phyloP scores from a whole-genome alignment of 2,888 invertebrate species.

The Ectemnius continuus region DNA sequence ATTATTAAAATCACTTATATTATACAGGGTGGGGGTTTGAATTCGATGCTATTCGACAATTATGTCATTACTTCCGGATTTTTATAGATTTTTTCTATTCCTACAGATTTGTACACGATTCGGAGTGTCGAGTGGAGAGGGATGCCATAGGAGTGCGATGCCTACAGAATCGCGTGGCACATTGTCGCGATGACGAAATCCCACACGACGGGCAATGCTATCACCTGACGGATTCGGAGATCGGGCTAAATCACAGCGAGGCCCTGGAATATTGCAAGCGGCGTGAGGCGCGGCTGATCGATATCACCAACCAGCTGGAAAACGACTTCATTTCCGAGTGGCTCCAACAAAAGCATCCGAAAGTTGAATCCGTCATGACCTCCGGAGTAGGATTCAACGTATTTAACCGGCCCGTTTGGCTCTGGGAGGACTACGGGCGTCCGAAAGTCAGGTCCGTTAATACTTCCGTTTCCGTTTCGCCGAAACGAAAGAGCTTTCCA shows the following conservation, averaged over 20 bases:
- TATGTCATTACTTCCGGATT: not conserved
- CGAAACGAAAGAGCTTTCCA: too few species aligned
- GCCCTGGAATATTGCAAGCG: conserved; percentile 77
- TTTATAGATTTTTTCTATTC: too few species aligned
- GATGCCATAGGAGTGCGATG: conserved; percentile 78
- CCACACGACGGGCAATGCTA: conserved; percentile 80
- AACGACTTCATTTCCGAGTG: conserved; percentile 81
- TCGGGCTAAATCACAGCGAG: conserved; percentile 76
- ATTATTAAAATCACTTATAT: too few species aligned
- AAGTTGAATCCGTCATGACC: conserved; percentile 77
- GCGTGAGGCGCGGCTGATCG: conserved; percentile 77
- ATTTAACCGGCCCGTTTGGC: conserved; percentile 75
- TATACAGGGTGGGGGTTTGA: too few species aligned
- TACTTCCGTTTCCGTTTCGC: too few species aligned
- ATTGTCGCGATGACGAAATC: conserved; percentile 79
- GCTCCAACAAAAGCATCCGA: conserved; percentile 74
- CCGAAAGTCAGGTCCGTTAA: conserved; percentile 68
- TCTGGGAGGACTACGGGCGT: conserved; percentile 77
- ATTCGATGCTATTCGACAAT: too few species aligned
- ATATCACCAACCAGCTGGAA: conserved; percentile 79
- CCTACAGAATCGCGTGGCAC: conserved; percentile 72
- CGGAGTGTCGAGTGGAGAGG: conserved; percentile 70
- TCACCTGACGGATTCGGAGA: conserved; percentile 74
- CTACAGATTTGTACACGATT: conserved; percentile 69
- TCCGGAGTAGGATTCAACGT: conserved; percentile 78